Percentiles rank a stretch among this genome's conserved stretches.
phyloP scores from a whole-genome alignment of 2,113 vertebrate genomes.

The Copsychus sechellarum region DNA sequence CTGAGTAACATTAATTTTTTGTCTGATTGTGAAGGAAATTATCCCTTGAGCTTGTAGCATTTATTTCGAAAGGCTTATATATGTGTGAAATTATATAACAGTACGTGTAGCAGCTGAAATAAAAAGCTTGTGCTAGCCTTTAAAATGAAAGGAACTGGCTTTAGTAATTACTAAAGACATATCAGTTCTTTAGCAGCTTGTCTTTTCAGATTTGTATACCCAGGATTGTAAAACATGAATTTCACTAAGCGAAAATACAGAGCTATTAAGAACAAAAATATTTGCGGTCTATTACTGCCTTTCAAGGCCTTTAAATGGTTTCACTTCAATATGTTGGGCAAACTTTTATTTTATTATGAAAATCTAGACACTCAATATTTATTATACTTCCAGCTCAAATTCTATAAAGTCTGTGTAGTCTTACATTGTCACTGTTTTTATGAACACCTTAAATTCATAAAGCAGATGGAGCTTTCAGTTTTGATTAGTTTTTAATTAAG shows the following conservation, averaged over 20 bases:
- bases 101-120: background rate
- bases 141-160: conserved; percentile 29
- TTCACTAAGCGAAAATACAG: background rate
- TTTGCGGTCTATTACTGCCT: background rate
- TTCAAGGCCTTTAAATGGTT: background rate
- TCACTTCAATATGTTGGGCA: background rate
- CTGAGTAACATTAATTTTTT: background rate
- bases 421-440: background rate
- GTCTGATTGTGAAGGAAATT: conserved; percentile 49
- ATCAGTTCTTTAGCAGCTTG: background rate
- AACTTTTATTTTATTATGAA: background rate
- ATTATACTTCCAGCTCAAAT: background rate
- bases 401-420: background rate
- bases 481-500: background rate
- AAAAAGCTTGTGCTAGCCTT: conserved; percentile 44
- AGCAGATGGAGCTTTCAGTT: background rate
- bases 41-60: conserved; percentile 47
- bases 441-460: background rate
- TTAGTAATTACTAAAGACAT: background rate
- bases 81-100: conserved; percentile 44
- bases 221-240: background rate
- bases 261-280: background rate
- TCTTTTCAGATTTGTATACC: background rate
- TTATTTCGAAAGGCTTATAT: conserved; percentile 41
- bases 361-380: background rate